phyloP scores from a whole-genome alignment of 2,888 invertebrate genomes.

The Lagria hirta region DNA sequence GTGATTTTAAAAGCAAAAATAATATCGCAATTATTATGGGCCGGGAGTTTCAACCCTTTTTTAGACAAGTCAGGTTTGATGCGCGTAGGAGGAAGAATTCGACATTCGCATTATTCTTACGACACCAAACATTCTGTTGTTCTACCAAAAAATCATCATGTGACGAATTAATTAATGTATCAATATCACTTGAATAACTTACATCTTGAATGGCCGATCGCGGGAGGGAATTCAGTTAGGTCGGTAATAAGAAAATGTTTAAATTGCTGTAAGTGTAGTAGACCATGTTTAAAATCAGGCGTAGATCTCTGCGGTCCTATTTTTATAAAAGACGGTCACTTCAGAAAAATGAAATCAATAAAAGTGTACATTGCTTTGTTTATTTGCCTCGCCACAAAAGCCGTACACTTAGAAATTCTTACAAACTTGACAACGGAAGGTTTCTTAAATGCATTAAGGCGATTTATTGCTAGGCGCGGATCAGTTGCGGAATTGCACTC shows the following conservation, averaged over 20 bases:
- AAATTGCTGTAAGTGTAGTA: too few relatives aligned
- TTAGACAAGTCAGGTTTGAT: too few relatives aligned
- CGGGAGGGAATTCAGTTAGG: neutral
- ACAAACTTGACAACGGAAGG: slow-evolving; percentile 25
- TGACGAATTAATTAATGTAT: too few relatives aligned
- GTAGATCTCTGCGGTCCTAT: neutral
- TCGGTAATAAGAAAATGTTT: neutral
- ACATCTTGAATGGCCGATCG: too few relatives aligned
- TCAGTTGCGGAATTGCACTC: too few relatives aligned
- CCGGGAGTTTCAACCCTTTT: too few relatives aligned
- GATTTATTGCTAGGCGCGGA: slow-evolving; percentile 21
- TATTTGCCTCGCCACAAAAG: slow-evolving; percentile 25
- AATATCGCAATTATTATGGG: slow-evolving; percentile 22
- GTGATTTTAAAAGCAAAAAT: slow-evolving; percentile 17
- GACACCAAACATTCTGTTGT: too few relatives aligned
- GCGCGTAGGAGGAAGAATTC: too few relatives aligned
- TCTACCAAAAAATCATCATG: too few relatives aligned
- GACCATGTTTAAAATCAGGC: slow-evolving; percentile 20
- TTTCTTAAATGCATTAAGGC: slow-evolving; percentile 16
- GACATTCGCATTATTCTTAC: too few relatives aligned
- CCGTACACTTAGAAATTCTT: slow-evolving; percentile 29
- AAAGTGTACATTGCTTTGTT: neutral
- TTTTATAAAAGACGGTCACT: neutral
- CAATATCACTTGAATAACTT: too few relatives aligned
- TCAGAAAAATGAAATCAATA: neutral